Evolutionary conservation across 2,888 invertebrate genomes (phyloP), one percentile per base, ranked within the genome.

Genomic region (Lamellibrachia satsuma): DNA sequence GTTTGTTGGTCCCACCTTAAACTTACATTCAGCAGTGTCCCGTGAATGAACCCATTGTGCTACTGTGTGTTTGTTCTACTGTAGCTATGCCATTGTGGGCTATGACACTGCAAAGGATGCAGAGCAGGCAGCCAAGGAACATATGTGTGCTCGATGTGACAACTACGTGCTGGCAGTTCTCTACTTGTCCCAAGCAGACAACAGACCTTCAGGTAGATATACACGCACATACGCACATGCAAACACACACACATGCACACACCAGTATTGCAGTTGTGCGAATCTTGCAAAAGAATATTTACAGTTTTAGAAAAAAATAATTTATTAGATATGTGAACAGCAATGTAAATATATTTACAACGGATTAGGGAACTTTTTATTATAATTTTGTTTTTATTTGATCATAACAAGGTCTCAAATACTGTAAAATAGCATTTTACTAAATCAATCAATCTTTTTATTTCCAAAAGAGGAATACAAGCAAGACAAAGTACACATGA

Each of bases 71-170:
- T 15, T 75, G 75, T 75, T 75, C 75, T 75, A 6, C 75, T 75
- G 75, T 75, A 75, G 75, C 75, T 75, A 75, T 75, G 75, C 75
- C 75, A 75, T 75, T 15, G 75, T 75, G 75, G 75, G 75, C 75
- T 75, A 75, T 22, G 75, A 75, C 15, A 75, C 15, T 15, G 75
- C 15, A n/a, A 75, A 75, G 75, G 75, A 75, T 22, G 75, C 75
- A n/a, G 75, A 75, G 22, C 75, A 75, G 22, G 75, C 75, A 11
- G 75, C 75, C 75, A 75, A 75, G 75, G 75, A 75, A 22, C 22
- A 75, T n/a, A 75, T 75, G 75, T 75, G 75, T 75, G 75, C 75
- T 6, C 15, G 15, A 2, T 22, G 15, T 75, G 75, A 75, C 75
- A 75, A 75, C 75, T 75, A 75, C 22, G 75, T 75, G 22, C 75